Percentiles rank a stretch among this genome's conserved stretches.
phyloP scores from a whole-genome alignment of 2,113 vertebrate genomes.

The Paedocypris sp. region DNA sequence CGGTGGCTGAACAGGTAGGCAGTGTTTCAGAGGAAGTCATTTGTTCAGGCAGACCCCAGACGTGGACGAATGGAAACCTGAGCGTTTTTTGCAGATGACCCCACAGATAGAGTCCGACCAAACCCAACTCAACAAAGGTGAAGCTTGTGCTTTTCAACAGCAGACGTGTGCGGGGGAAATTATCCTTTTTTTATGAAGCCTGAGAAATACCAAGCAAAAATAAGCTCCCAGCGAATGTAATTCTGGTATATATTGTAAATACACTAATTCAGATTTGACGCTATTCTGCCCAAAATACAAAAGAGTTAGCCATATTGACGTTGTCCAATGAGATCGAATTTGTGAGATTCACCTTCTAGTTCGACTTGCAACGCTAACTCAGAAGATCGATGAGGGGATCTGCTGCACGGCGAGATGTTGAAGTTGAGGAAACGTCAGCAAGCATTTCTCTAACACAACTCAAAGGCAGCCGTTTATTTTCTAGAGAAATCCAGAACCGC shows the following conservation, averaged over 20 bases:
- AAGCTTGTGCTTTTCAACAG: conserved; percentile 33
- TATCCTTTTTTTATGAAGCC: background rate
- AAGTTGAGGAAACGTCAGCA: conserved; percentile 47
- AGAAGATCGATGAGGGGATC: too few relatives aligned
- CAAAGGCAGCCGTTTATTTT: conserved; percentile 46
- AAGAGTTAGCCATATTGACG: too few relatives aligned
- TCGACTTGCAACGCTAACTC: too few relatives aligned
- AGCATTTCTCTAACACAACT: conserved; percentile 51
- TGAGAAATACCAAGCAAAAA: background rate
- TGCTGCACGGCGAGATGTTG: too few relatives aligned
- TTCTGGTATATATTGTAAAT: too few relatives aligned
- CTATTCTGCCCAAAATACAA: too few relatives aligned
- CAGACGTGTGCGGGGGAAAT: conserved; percentile 16
- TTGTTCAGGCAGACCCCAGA: conserved; percentile 32
- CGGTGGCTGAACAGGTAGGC: background rate
- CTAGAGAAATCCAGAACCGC: conserved; percentile 26
- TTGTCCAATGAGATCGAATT: too few relatives aligned
- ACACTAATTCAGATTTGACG: too few relatives aligned
- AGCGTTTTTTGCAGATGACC: conserved; percentile 30
- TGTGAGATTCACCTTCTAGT: too few relatives aligned
- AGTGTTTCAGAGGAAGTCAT: conserved; percentile 28
- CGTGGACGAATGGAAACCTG: conserved; percentile 21
- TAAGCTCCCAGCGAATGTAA: background rate
- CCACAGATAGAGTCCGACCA: conserved; percentile 34
- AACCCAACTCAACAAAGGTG: conserved; percentile 22